A percentile compares a stretch with the other conserved stretches of the same genome.
Evolutionary conservation across 2,113 vertebrate genomes (phyloP).

Genomic region (Parus major): DNA sequence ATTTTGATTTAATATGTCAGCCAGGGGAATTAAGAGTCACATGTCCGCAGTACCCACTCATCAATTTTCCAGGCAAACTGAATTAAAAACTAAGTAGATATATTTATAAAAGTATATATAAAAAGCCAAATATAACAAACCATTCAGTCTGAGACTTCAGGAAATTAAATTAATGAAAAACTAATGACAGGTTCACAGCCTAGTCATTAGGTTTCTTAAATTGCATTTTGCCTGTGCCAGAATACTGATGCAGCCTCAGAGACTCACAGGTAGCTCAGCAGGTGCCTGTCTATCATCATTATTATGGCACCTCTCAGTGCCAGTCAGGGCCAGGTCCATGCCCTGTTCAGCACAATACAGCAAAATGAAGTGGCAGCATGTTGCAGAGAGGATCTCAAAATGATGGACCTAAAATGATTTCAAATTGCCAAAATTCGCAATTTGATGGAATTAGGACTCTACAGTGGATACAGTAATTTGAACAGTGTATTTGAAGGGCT

Average conservation of each 20-base stretch:
- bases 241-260: neutral
- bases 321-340: neutral
- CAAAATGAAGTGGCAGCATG: neutral
- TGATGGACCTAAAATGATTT: neutral
- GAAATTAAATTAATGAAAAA: neutral
- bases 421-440: neutral
- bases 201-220: neutral
- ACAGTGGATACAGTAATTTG: neutral
- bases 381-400: neutral
- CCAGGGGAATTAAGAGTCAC: neutral
- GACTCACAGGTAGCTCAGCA: neutral
- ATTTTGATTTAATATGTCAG: neutral
- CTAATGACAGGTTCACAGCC: slow-evolving; percentile 2
- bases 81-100: neutral
- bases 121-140: neutral
- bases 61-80: neutral
- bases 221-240: neutral
- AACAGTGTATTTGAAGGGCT: neutral
- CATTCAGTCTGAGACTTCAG: neutral
- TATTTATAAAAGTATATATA: neutral
- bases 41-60: neutral
- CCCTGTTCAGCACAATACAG: neutral
- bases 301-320: neutral
- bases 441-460: neutral
- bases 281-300: neutral